Conservation (phyloP, 2,113 vertebrate genomes). For the Echinops telfairi region DNA sequence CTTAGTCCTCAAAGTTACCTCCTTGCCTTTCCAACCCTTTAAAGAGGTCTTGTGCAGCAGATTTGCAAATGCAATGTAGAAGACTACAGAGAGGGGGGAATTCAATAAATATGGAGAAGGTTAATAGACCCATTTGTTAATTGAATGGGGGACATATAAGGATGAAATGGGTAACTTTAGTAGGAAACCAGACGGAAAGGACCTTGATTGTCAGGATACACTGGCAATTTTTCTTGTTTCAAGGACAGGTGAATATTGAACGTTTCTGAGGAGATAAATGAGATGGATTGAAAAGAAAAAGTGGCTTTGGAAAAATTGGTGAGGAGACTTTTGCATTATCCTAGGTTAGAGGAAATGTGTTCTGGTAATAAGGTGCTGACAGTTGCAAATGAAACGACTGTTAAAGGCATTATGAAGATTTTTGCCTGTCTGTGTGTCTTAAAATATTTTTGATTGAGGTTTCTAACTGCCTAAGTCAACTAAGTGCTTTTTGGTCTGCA, state of each 20-base stretch:
- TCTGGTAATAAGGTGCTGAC: neutral
- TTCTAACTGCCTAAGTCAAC: conserved; percentile 23
- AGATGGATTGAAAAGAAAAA: neutral
- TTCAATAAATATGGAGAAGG: neutral
- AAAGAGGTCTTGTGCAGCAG: too few species aligned
- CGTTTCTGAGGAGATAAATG: neutral
- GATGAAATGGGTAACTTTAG: conserved; percentile 25
- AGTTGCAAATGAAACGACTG: neutral
- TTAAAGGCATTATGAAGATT: neutral
- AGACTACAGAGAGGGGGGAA: neutral
- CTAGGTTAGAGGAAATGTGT: conserved; percentile 32
- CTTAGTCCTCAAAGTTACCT: too few species aligned
- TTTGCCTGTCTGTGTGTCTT: conserved; percentile 22
- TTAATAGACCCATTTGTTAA: neutral
- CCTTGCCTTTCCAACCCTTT: too few species aligned
- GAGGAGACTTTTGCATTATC: neutral
- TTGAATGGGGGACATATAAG: neutral
- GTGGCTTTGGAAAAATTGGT: neutral
- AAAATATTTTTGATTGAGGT: conserved; percentile 13
- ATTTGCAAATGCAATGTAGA: neutral
- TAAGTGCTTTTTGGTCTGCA: neutral
- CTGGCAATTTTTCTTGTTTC: neutral
- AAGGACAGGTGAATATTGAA: neutral
- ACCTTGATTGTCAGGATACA: neutral
- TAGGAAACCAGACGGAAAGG: neutral